These are phyloP conservation scores for Palloptera scutellata DNA, from an alignment of 2,888 invertebrate species.

Conservation along the genomic window DNA sequence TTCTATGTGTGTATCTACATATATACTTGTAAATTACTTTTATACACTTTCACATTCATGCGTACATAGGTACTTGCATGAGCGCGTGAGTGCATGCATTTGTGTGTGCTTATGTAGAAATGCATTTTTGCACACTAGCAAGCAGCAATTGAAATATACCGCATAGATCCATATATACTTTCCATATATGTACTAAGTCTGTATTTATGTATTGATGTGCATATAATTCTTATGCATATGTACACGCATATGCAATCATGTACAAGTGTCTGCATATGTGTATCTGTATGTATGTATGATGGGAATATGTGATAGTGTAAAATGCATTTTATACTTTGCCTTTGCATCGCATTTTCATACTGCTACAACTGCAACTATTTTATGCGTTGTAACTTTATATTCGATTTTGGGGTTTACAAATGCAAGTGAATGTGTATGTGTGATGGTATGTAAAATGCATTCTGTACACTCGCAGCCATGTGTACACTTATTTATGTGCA, in stretches of 20 bases:
- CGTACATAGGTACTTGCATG: slow-evolving; percentile 6
- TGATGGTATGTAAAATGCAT: not conserved
- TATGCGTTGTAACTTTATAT: too few species aligned
- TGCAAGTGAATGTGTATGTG: not conserved
- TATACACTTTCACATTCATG: slow-evolving; percentile 11
- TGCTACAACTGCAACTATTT: too few species aligned
- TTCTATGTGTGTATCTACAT: too few species aligned
- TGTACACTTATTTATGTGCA: not conserved
- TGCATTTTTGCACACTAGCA: too few species aligned
- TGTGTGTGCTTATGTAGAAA: not conserved
- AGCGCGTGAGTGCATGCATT: not conserved
- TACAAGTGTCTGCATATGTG: not conserved
- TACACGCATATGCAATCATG: not conserved
- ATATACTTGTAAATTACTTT: slow-evolving; percentile 6
- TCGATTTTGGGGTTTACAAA: not conserved
- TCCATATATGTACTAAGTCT: not conserved
- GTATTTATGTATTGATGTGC: not conserved
- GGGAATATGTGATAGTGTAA: too few species aligned
- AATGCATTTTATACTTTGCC: too few species aligned
- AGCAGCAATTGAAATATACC: too few species aligned
- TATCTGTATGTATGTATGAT: not conserved
- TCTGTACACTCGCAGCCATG: not conserved
- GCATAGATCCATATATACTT: too few species aligned
- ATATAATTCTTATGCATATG: not conserved
- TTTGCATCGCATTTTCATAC: too few species aligned